Evolutionary conservation across 2,113 vertebrate species (phyloP).

Genomic region (Nothocercus julius): DNA sequence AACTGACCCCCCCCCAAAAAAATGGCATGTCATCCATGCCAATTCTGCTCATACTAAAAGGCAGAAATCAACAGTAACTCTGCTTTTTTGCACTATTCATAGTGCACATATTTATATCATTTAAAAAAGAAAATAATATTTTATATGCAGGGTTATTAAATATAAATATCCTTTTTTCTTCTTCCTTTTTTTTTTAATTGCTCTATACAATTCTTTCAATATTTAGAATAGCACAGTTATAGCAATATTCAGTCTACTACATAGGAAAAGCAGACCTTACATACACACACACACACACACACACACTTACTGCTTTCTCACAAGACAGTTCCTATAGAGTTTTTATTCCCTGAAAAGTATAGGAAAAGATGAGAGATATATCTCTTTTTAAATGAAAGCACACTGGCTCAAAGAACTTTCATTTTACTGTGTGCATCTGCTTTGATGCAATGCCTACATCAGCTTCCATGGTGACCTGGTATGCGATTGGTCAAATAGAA

Average conservation of each 20-base stretch:
- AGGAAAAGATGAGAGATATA: not conserved
- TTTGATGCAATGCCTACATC: not conserved
- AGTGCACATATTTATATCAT: not conserved
- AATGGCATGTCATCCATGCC: not conserved
- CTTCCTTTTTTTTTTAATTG: not conserved
- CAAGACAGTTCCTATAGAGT: not conserved
- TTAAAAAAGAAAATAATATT: not conserved
- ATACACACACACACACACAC: too few species aligned
- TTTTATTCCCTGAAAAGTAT: not conserved
- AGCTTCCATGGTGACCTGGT: rapidly evolving
- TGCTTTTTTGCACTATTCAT: not conserved
- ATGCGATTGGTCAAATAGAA: rapidly evolving
- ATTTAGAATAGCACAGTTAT: not conserved
- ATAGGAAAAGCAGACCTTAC: not conserved
- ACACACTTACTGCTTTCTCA: not conserved
- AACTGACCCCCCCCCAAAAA: not conserved
- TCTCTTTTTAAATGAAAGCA: not conserved
- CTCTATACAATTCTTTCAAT: not conserved
- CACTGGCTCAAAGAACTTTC: not conserved
- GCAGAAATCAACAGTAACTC: not conserved
- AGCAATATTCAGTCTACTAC: not conserved
- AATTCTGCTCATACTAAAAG: not conserved
- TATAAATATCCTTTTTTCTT: not conserved
- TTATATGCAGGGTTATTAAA: not conserved
- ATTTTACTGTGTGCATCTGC: not conserved